phyloP scores from a whole-genome alignment of 2,797 vertebrate species.

The Galagoides demidoff region DNA sequence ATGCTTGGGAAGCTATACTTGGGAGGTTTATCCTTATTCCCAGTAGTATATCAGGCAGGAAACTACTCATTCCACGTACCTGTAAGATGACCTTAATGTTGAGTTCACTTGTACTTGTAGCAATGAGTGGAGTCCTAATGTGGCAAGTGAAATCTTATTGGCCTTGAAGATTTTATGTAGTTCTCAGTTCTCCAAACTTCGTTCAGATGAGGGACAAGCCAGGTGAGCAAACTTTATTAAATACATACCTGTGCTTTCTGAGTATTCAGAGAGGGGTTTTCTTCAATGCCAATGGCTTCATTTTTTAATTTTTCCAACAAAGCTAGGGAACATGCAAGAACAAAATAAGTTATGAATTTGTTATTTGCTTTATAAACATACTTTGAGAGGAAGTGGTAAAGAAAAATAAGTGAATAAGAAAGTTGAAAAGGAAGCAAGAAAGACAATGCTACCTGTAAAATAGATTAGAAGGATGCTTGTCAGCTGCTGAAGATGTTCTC shows the following conservation, averaged over 20 bases:
- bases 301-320: slow-evolving; percentile 4
- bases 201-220: neutral
- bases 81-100: neutral
- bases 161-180: neutral
- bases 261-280: neutral
- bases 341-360: neutral
- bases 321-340: neutral
- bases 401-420: neutral
- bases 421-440: neutral
- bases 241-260: neutral
- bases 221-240: neutral
- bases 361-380: neutral
- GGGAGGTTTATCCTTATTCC: neutral
- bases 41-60: neutral
- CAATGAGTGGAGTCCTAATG: neutral
- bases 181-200: neutral
- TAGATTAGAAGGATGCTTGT: neutral
- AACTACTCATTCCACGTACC: neutral
- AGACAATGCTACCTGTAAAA: neutral
- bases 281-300: neutral
- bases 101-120: neutral
- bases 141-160: neutral
- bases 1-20: neutral
- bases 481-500: neutral
- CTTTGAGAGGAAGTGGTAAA: neutral